Conservation (phyloP, 2,113 vertebrate genomes). For the Ammodytes dubius region DNA sequence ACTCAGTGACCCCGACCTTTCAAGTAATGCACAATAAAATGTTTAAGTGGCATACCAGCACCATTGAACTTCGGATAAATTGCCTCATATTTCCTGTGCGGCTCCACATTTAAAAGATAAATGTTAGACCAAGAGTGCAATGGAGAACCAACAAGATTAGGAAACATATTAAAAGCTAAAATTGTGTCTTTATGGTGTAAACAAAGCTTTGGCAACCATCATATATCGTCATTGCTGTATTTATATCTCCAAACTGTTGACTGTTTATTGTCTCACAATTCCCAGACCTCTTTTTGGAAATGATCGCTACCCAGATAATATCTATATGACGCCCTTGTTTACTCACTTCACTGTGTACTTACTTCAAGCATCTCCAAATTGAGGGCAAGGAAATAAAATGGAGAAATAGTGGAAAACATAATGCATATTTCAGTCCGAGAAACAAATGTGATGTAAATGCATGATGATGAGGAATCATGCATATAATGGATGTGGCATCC, state of each 20-base stretch:
- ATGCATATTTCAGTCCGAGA: slow-evolving; percentile 68
- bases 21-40: slow-evolving; percentile 76
- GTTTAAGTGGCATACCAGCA: slow-evolving; percentile 75
- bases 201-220: slow-evolving; percentile 16
- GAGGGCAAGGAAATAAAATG: background rate
- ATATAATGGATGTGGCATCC: slow-evolving; percentile 65
- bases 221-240: slow-evolving; percentile 4
- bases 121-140: background rate
- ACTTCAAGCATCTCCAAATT: slow-evolving; percentile 27
- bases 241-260: slow-evolving; percentile 14
- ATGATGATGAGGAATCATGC: slow-evolving; percentile 67
- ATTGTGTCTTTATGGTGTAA: slow-evolving; percentile 2
- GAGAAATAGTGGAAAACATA: slow-evolving; percentile 47
- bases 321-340: slow-evolving; percentile 15
- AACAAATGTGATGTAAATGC: slow-evolving; percentile 60
- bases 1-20: slow-evolving; percentile 73
- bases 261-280: background rate
- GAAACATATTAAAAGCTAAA: background rate
- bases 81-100: slow-evolving; percentile 47
- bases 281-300: slow-evolving; percentile 19
- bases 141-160: slow-evolving; percentile 21
- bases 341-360: slow-evolving; percentile 20
- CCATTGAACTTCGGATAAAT: slow-evolving; percentile 72
- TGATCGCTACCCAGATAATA: background rate
- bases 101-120: slow-evolving; percentile 32